Evolutionary conservation across 2,113 vertebrate species (phyloP).

Genomic region (Clarias batrachus): DNA sequence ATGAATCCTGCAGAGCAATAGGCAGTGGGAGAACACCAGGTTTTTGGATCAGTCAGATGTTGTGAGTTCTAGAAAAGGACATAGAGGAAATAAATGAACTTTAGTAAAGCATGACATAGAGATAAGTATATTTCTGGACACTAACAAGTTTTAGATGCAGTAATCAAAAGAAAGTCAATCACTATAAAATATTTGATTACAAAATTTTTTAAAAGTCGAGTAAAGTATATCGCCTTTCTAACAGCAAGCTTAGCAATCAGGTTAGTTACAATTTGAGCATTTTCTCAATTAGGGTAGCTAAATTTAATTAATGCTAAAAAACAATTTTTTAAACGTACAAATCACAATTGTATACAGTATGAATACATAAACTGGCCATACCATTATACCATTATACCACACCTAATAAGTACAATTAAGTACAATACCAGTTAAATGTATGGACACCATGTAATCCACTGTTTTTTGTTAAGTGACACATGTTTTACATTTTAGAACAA

Average conservation of each 20-base stretch:
- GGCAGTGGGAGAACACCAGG: background rate
- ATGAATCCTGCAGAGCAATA: background rate
- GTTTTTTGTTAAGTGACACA: too few relatives aligned
- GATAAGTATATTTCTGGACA: background rate
- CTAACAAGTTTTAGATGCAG: background rate
- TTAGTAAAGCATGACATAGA: background rate
- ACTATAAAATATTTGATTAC: background rate
- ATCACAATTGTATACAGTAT: too few relatives aligned
- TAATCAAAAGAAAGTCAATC: background rate
- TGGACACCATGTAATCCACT: too few relatives aligned
- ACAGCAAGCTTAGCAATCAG: conserved; percentile 1
- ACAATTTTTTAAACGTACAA: too few relatives aligned
- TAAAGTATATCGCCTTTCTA: background rate
- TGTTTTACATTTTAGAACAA: too few relatives aligned
- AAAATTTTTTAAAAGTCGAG: background rate
- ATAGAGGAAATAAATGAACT: background rate
- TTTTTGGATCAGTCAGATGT: background rate
- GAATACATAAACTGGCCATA: too few relatives aligned
- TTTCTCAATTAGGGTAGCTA: background rate
- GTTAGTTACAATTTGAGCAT: background rate
- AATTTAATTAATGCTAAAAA: too few relatives aligned
- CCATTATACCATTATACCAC: too few relatives aligned
- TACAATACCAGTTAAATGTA: too few relatives aligned
- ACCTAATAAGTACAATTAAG: too few relatives aligned
- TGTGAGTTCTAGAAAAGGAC: background rate